Conservation (phyloP, 2,113 vertebrate species). For the Tetraodon nigroviridis region DNA sequence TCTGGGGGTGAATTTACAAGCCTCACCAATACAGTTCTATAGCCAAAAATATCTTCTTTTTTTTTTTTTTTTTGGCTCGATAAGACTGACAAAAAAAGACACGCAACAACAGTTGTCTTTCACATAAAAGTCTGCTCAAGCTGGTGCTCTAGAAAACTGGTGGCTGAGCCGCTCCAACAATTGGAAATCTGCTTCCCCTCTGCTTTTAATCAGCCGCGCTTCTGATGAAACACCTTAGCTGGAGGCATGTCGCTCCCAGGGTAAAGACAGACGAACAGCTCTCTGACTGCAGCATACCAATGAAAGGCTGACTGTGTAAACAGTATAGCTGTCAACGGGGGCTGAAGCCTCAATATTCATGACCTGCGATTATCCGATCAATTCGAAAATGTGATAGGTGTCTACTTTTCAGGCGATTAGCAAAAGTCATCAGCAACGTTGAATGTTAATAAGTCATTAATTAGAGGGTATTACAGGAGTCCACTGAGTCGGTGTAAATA, state of each 20-base stretch:
- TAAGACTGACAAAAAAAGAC: conserved; percentile 48
- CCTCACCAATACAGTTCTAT: conserved; percentile 53
- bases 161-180: conserved; percentile 45
- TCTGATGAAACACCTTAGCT: conserved; percentile 57
- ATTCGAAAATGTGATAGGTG: neutral
- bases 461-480: neutral
- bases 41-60: conserved; percentile 51
- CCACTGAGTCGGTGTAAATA: neutral
- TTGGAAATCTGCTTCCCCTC: conserved; percentile 42
- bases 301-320: conserved; percentile 8
- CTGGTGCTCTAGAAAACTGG: conserved; percentile 48
- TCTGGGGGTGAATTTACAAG: conserved; percentile 26
- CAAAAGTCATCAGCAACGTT: neutral
- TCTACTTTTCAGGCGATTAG: conserved; percentile 3
- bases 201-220: conserved; percentile 52
- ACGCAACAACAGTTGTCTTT: conserved; percentile 53
- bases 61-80: conserved; percentile 14
- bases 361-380: neutral
- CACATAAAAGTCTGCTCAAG: conserved; percentile 51
- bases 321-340: neutral
- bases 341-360: conserved; percentile 8
- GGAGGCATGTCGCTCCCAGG: conserved; percentile 25
- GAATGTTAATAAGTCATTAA: neutral
- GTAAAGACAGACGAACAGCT: conserved; percentile 30
- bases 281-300: conserved; percentile 4